A percentile compares a stretch with the other conserved stretches of the same genome.
phyloP scores from a whole-genome alignment of 2,797 vertebrate genomes.

The Lagocephalus sceleratus region DNA sequence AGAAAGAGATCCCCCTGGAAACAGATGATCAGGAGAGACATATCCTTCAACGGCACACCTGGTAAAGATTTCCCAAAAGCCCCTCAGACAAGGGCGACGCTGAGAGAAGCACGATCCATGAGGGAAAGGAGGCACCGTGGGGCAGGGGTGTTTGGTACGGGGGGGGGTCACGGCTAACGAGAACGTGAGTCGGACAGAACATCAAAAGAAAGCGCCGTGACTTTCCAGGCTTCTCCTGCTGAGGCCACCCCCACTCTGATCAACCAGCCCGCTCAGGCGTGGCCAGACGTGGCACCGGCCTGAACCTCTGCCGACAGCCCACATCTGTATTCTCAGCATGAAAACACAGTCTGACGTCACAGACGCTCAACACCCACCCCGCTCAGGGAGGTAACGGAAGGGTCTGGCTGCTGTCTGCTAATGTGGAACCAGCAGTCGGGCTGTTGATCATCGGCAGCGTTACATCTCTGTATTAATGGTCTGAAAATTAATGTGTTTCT shows the following conservation, averaged over 20 bases:
- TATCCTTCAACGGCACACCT: slow-evolving; percentile 67
- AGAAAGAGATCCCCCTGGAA: slow-evolving; percentile 50
- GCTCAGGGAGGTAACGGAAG: slow-evolving; percentile 33
- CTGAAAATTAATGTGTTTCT: slow-evolving; percentile 16
- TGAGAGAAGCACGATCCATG: slow-evolving; percentile 40
- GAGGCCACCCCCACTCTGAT: slow-evolving; percentile 47
- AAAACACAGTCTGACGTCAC: slow-evolving; percentile 48
- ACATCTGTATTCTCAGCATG: slow-evolving; percentile 65
- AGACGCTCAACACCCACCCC: slow-evolving; percentile 51
- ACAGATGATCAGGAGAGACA: slow-evolving; percentile 67
- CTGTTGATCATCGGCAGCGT: background rate
- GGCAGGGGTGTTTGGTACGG: slow-evolving; percentile 17
- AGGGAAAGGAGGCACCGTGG: slow-evolving; percentile 39
- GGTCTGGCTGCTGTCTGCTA: slow-evolving; percentile 44
- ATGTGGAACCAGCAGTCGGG: slow-evolving; percentile 40
- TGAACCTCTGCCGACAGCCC: slow-evolving; percentile 54
- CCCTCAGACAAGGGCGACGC: slow-evolving; percentile 49
- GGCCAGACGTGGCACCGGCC: slow-evolving; percentile 54
- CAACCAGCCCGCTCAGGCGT: slow-evolving; percentile 61
- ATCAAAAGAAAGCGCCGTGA: slow-evolving; percentile 53
- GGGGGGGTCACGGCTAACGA: slow-evolving; percentile 18
- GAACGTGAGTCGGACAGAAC: slow-evolving; percentile 40
- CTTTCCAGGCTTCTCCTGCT: slow-evolving; percentile 49
- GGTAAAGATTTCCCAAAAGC: slow-evolving; percentile 66
- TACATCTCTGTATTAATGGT: too few species aligned